Evolutionary conservation across 2,113 vertebrate genomes (phyloP), one percentile per base, ranked within the genome.

Genomic region (Casuarius casuarius): DNA sequence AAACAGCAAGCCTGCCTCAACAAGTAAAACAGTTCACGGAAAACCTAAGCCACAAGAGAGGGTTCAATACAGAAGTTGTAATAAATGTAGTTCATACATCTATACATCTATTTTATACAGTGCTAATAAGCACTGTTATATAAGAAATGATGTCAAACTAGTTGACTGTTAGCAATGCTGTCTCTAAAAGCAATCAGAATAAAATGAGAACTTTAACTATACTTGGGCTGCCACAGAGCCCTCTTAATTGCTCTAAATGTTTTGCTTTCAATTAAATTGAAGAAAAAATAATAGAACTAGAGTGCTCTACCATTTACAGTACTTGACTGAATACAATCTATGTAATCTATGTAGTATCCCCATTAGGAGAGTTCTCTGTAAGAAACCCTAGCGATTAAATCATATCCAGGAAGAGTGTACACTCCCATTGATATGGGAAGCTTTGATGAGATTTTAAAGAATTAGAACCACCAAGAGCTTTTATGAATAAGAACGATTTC

Each of bases 241-340:
- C 82, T 87, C 29, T 33, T 95, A 97, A 96, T 95, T 92, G 19
- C 56, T 92, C 61, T 75, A 77, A 97, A 95, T 78, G 25, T 80
- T 81, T 97, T 72, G 2, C 2, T 96, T 96, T 94, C 87, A 97
- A 97, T 95, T 97, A 96, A 90, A 91, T 87, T 88, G 72, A 61
- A 68, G 28, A 38, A 81, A 44, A 88, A 86, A 74, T 12, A 94
- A 59, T 29, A 93, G 46, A 86, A 94, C 93, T 82, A 95, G 38
- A 74, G 91, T 71, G 87, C 63, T 95, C 87, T 74, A 61, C 81
- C 89, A 96, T 96, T 95, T 95, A 96, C 87, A 96, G 89, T 72
- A 62, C 85, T 95, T 96, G 78, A 97, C 31, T 90, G 63, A 96
- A 94, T 67, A 90, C 67, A 88, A 87, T 76, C 92, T 94, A 89